Base-by-base conservation (phyloP, 2,113 vertebrate species). In the Rhinoderma darwinii region DNA sequence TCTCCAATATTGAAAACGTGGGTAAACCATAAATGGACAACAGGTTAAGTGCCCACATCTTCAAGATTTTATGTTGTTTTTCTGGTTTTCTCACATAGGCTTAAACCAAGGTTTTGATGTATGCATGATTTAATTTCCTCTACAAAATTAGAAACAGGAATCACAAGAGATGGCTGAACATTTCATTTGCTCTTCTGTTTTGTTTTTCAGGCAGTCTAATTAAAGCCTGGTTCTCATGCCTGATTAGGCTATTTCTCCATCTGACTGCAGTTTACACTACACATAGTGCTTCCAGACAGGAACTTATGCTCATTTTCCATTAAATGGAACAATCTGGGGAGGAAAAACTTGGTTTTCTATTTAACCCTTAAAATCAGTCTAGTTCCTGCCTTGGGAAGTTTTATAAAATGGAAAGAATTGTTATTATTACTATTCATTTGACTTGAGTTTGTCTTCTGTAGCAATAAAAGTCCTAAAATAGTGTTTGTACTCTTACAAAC, bases 141-240 rank as follows among this genome's bases (percentile, higher is more conserved):
- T 94, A 92, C 91, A 92, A 95, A 94, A 95, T 95, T 95, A 93
- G 93, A 96, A 95, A 94, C 94, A 95, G 94, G 90, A 92, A 92
- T 93, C 87, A 81, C 92, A 89, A 92, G 89, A 89, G 88, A 89
- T 93, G 91, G 91, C 92, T 95, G 94, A 93, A 93, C 93, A 94
- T 93, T 93, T 94, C 92, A 92, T 94, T 95, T 93, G 89, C 93
- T 95, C 90, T 92, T 94, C 92, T 93, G 91, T 88, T 91, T 92
- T 90, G 88, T 94, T 93, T 94, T 94, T 90, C 91, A 91, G 93
- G 92, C 88, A 86, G 89, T 89, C 90, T 95, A 94, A 95, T 95
- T 94, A 94, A 93, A 91, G 88, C 90, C 90, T 91, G 88, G 89
- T 93, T 93, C 92, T 92, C 91, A 93, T 90, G 90, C 89, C 90